Evolutionary conservation across 2,888 invertebrate species (phyloP).

Genomic region (Carabus problematicus): DNA sequence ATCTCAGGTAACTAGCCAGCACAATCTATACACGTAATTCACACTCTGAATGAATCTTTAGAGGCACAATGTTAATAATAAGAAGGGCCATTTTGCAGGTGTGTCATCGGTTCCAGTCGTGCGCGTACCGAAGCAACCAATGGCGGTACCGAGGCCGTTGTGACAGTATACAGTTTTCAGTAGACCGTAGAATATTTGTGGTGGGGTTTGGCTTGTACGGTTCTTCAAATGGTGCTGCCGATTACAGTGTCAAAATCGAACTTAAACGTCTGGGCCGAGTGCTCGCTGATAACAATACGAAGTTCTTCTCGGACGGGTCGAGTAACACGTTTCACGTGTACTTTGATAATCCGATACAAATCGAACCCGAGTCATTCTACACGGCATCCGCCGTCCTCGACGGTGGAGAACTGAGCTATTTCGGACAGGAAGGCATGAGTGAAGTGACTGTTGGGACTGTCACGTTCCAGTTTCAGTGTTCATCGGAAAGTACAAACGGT

Average conservation of each 20-base stretch:
- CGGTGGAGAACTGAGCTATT: slow-evolving; percentile 93
- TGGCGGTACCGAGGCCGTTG: slow-evolving; percentile 97
- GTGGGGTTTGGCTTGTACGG: slow-evolving; percentile 96
- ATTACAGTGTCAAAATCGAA: slow-evolving; percentile 94
- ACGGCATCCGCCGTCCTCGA: slow-evolving; percentile 95
- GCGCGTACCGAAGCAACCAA: slow-evolving; percentile 95
- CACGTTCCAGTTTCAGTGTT: slow-evolving; percentile 97
- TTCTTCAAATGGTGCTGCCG: slow-evolving; percentile 94
- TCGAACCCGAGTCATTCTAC: slow-evolving; percentile 93
- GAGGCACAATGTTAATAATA: neutral
- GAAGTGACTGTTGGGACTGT: slow-evolving; percentile 93
- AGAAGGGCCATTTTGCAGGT: slow-evolving; percentile 64
- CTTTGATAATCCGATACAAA: slow-evolving; percentile 83
- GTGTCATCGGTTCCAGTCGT: slow-evolving; percentile 95
- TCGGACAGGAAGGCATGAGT: slow-evolving; percentile 96
- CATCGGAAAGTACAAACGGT: slow-evolving; percentile 96
- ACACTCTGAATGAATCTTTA: neutral
- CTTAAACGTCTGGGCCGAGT: slow-evolving; percentile 87
- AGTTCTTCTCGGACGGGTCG: slow-evolving; percentile 95
- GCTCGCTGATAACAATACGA: slow-evolving; percentile 89
- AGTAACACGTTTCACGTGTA: slow-evolving; percentile 94
- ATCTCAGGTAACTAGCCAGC: slow-evolving; percentile 71
- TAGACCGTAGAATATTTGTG: slow-evolving; percentile 93
- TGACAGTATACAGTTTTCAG: slow-evolving; percentile 96
- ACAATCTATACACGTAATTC: too few species aligned